Evolutionary conservation across 2,797 vertebrate genomes (phyloP), one percentile per base, ranked within the genome.

Genomic region (Synanceia verrucosa): DNA sequence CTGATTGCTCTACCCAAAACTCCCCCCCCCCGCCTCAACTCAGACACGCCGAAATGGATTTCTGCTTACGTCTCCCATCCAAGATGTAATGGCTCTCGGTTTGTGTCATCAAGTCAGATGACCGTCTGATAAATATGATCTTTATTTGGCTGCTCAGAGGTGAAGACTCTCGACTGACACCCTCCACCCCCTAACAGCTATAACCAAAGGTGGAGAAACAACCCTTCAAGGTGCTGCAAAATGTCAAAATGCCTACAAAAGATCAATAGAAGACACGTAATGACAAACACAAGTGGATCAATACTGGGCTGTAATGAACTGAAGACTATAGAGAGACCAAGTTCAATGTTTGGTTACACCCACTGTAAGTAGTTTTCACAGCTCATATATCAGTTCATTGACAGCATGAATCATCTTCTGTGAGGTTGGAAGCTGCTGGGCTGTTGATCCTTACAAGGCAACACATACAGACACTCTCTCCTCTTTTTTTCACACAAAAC

Each of bases 91-190:
- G 83, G 76, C 79, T 83, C 74, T 86, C 53, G 39, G 87, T 68
- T 73, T 86, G 73, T 86, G 88, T 89, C 86, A 92, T 92, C 82
- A 86, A 88, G 82, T 86, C 88, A 87, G 79, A 82, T 78, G 85
- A 77, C 82, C 24, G 72, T 70, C 81, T 82, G 79, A 89, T 90
- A 85, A 90, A 84, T 52, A 63, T 64, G 79, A 83, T 85, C 82
- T 86, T 87, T 86, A 76, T 88, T 82, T 79, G 80, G 65, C 78
- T 83, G 60, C 71, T 84, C 80, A 55, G 50, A 68, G 43, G 72
- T 55, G 9, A 79, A 69, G 65, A 75, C 53, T 11, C 34, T 14
- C 3, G 18, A 2, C 37, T 37, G 18, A 70, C 48, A 43, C 23
- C 10, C 36, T 9, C 50, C 28, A 3, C 18, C 36, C 14, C 37